Percentiles rank a stretch among this genome's conserved stretches.
Conservation (phyloP, 2,888 invertebrate genomes). For the Meteorus cinctellus region DNA sequence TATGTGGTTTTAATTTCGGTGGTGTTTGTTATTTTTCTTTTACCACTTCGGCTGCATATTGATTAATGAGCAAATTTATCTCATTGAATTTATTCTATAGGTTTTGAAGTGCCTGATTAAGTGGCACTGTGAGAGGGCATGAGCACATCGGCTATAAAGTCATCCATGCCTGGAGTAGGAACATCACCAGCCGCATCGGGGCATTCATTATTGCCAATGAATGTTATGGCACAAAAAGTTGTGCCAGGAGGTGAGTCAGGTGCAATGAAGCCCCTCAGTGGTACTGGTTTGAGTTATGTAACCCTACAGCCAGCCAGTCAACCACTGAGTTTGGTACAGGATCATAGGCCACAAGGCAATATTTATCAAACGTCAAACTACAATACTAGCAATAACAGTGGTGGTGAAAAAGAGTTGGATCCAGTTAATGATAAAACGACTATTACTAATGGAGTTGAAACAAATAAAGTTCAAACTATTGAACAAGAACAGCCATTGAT, state of each 20-base stretch:
- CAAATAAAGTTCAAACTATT: slow-evolving; percentile 49
- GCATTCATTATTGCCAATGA: slow-evolving; percentile 70
- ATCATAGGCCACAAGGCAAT: slow-evolving; percentile 65
- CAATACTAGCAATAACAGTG: slow-evolving; percentile 52
- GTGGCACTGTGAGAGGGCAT: slow-evolving; percentile 54
- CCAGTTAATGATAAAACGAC: slow-evolving; percentile 15
- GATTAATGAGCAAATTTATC: background rate
- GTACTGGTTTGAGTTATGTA: slow-evolving; percentile 66
- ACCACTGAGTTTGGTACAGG: slow-evolving; percentile 71
- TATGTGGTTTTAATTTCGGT: background rate
- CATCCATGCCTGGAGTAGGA: slow-evolving; percentile 70
- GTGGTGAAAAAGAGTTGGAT: slow-evolving; percentile 48
- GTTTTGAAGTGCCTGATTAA: slow-evolving; percentile 25
- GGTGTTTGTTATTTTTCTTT: slow-evolving; percentile 18
- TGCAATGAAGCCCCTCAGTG: slow-evolving; percentile 67
- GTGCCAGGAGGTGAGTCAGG: slow-evolving; percentile 56
- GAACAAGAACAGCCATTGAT: slow-evolving; percentile 50
- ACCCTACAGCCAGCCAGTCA: slow-evolving; percentile 68
- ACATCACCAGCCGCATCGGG: slow-evolving; percentile 63
- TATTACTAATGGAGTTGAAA: slow-evolving; percentile 63
- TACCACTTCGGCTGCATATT: background rate
- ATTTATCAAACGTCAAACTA: slow-evolving; percentile 64
- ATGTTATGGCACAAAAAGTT: slow-evolving; percentile 70
- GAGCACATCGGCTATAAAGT: slow-evolving; percentile 71
- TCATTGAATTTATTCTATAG: slow-evolving; percentile 21